Evolutionary conservation across 2,797 vertebrate species (phyloP).

Genomic region (Amblyraja radiata): DNA sequence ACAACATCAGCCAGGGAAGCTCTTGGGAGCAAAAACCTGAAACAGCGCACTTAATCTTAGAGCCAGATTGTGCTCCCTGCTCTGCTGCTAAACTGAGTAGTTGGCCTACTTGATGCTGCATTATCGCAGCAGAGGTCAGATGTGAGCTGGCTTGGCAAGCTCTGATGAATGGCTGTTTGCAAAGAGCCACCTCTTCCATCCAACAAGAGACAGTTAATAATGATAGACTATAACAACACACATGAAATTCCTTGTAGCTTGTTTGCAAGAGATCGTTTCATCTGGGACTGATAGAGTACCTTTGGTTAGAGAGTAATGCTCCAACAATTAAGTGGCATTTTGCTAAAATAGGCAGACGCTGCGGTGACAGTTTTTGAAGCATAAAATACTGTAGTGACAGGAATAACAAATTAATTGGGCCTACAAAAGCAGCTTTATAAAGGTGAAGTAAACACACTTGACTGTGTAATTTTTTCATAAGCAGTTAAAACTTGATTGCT

Average conservation of each 20-base stretch:
- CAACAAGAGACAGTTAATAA: conserved; percentile 89
- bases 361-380: conserved; percentile 90
- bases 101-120: conserved; percentile 96
- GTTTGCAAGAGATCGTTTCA: conserved; percentile 45
- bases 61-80: conserved; percentile 84
- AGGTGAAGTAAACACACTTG: conserved; percentile 99
- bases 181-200: conserved; percentile 79
- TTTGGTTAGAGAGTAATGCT: conserved; percentile 36
- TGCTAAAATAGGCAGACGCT: conserved; percentile 68
- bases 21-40: conserved; percentile 88
- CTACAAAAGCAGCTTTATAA: conserved; percentile 97
- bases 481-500: conserved; percentile 99
- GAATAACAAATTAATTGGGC: conserved; percentile 99
- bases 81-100: conserved; percentile 86
- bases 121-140: conserved; percentile 96
- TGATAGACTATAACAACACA: conserved; percentile 80
- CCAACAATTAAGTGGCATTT: conserved; percentile 37
- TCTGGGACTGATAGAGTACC: conserved; percentile 36
- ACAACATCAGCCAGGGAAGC: conserved; percentile 79
- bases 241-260: conserved; percentile 68
- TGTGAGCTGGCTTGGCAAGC: conserved; percentile 72
- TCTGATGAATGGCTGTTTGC: conserved; percentile 90
- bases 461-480: conserved; percentile 97
- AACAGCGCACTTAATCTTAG: conserved; percentile 93
- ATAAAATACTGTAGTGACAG: conserved; percentile 95